These are phyloP conservation scores for Cyprinodon diabolis DNA, from an alignment of 2,797 vertebrate genomes.

Conservation along the genomic window DNA sequence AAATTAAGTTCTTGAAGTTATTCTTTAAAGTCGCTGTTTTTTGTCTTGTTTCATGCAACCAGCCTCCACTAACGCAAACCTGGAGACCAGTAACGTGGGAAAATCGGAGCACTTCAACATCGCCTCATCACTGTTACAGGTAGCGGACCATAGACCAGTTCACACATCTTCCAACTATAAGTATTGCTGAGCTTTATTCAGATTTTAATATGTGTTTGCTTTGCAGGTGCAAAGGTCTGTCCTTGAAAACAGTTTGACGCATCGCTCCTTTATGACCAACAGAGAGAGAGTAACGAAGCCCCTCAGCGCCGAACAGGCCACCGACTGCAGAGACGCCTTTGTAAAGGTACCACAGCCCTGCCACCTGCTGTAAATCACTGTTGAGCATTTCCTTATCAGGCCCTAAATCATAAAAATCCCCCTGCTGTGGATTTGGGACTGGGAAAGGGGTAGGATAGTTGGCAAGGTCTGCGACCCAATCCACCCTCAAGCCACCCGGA, in stretches of 20 bases:
- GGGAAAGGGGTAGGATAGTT: too few species aligned
- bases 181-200: background rate
- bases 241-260: constrained; percentile 84
- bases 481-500: too few species aligned
- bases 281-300: constrained; percentile 88
- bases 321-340: constrained; percentile 89
- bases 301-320: constrained; percentile 85
- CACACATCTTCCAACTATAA: background rate
- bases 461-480: too few species aligned
- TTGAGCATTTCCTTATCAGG: constrained; percentile 31
- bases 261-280: constrained; percentile 86
- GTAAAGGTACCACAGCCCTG: constrained; percentile 84
- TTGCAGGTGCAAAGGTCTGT: constrained; percentile 78
- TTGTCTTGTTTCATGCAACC: constrained; percentile 13
- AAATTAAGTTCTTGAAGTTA: background rate
- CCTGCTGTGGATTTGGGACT: background rate
- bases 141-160: constrained; percentile 40
- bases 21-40: background rate
- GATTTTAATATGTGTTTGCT: background rate
- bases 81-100: constrained; percentile 88
- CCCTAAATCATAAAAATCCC: background rate
- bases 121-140: constrained; percentile 85
- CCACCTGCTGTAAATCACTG: background rate
- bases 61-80: constrained; percentile 85
- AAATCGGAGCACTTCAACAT: constrained; percentile 82